A percentile compares a stretch with the other conserved stretches of the same genome.
Conservation (phyloP, 2,113 vertebrate genomes). For the Malaclemys terrapin region DNA sequence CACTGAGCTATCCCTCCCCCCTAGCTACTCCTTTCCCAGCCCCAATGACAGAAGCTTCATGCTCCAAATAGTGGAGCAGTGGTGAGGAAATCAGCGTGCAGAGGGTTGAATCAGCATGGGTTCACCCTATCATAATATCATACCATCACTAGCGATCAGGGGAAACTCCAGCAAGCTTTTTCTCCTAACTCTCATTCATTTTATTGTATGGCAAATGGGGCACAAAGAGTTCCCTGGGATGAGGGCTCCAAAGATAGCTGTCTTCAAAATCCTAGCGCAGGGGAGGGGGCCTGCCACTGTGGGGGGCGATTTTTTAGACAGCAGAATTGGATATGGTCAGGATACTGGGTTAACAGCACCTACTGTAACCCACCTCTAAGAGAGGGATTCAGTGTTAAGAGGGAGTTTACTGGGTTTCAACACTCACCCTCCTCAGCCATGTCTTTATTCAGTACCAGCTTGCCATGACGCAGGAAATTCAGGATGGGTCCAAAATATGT, state of each 20-base stretch:
- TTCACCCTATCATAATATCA: not conserved
- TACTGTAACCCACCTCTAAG: not conserved
- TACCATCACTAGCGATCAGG: not conserved
- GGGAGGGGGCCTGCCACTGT: not conserved
- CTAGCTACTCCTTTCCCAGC: not conserved
- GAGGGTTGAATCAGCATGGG: not conserved
- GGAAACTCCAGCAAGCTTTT: not conserved
- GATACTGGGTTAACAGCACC: not conserved
- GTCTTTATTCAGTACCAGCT: slow-evolving; percentile 97
- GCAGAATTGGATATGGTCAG: not conserved
- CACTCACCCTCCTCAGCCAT: slow-evolving; percentile 96
- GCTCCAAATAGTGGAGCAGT: not conserved
- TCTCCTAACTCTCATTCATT: not conserved
- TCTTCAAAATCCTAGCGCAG: not conserved
- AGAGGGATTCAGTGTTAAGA: accelerated
- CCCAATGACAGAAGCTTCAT: no score
- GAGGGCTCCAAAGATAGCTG: not conserved
- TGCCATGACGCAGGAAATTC: slow-evolving; percentile 96
- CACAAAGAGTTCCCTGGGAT: accelerated
- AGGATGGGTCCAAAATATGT: slow-evolving; percentile 99
- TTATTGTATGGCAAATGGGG: not conserved
- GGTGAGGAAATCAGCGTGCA: not conserved
- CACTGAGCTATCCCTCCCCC: no score
- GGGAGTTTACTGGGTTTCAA: not conserved
- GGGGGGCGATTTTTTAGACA: not conserved